phyloP scores from a whole-genome alignment of 2,888 invertebrate genomes.

The Leptopterna dolabrata region DNA sequence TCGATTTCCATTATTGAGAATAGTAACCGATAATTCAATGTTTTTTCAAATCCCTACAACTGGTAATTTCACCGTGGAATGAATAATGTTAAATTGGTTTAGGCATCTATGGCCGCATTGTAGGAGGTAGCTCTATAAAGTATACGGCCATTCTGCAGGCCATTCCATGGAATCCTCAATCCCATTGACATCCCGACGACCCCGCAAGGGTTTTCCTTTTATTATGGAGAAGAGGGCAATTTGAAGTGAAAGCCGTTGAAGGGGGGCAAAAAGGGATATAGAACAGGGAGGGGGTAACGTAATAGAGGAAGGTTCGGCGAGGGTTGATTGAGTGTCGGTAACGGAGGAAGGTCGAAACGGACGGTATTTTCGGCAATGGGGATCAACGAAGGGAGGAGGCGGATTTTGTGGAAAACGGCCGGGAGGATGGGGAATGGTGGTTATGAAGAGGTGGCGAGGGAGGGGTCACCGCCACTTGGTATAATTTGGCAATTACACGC shows the following conservation, averaged over 20 bases:
- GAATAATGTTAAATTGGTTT: too few relatives aligned
- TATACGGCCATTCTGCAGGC: background rate
- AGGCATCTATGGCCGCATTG: too few relatives aligned
- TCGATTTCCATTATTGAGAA: too few relatives aligned
- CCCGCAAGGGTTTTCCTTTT: background rate
- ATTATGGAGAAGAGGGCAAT: background rate
- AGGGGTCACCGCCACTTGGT: slow-evolving; percentile 19
- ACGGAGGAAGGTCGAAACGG: background rate
- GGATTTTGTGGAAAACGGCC: background rate
- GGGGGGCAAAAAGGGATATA: background rate
- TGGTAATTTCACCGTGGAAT: too few relatives aligned
- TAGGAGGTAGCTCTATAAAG: too few relatives aligned
- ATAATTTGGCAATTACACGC: slow-evolving; percentile 39
- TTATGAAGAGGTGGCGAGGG: too few relatives aligned
- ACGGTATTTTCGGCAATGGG: background rate
- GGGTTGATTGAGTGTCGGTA: slow-evolving; percentile 7
- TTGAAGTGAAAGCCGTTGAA: background rate
- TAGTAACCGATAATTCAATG: too few relatives aligned
- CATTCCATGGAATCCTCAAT: background rate
- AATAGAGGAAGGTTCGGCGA: background rate
- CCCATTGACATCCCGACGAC: background rate
- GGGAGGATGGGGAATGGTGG: too few relatives aligned
- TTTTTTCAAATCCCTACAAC: too few relatives aligned
- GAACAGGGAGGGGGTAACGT: background rate
- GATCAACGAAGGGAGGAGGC: background rate